Percentiles rank a stretch among this genome's conserved stretches.
These are phyloP conservation scores for Calyptomena viridis DNA, from an alignment of 2,113 vertebrate species.

Conservation along the genomic window DNA sequence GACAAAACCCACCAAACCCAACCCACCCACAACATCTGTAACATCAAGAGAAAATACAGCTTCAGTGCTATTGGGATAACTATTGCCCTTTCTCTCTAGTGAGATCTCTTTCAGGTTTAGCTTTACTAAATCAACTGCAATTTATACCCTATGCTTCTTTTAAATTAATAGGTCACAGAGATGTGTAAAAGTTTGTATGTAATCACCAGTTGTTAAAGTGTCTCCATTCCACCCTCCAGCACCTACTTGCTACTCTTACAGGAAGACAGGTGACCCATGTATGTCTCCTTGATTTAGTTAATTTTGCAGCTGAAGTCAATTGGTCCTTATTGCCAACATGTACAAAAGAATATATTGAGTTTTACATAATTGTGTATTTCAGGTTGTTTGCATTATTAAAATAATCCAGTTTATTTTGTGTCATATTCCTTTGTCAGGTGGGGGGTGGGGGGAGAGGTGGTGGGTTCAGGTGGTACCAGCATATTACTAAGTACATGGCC, in stretches of 20 bases:
- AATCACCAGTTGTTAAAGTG: fast-evolving
- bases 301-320: not conserved
- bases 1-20: not conserved
- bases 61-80: not conserved
- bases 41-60: not conserved
- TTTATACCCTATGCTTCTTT: not conserved
- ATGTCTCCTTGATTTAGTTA: not conserved
- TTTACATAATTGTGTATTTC: not conserved
- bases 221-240: not conserved
- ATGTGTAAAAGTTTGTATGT: not conserved
- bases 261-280: not conserved
- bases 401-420: not conserved
- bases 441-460: not conserved
- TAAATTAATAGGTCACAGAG: not conserved
- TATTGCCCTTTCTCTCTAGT: not conserved
- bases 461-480: not conserved
- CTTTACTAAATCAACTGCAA: not conserved
- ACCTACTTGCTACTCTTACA: not conserved
- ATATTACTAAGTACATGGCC: not conserved
- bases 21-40: not conserved
- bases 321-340: not conserved
- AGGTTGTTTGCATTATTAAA: not conserved
- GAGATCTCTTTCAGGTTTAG: not conserved
- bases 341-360: fast-evolving
- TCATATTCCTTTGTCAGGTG: not conserved